Conservation (phyloP, 2,888 invertebrate species). For the Agrochola litura region DNA sequence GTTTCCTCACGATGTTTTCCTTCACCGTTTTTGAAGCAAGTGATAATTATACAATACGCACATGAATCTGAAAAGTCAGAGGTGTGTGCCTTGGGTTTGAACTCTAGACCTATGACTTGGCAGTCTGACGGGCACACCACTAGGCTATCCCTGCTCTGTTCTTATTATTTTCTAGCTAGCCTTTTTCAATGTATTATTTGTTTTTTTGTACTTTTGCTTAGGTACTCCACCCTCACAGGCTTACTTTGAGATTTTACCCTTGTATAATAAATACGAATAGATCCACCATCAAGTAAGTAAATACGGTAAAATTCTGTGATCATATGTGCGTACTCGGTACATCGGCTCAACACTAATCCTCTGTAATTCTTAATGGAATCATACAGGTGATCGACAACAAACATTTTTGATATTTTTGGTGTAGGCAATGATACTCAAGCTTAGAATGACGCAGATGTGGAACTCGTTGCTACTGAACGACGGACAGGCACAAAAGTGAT, state of each 20-base stretch:
- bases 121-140: too few relatives aligned
- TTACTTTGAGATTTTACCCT: slow-evolving; percentile 1
- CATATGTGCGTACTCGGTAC: slow-evolving; percentile 60
- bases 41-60: too few relatives aligned
- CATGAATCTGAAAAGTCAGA: too few relatives aligned
- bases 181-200: neutral
- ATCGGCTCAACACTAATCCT: slow-evolving; percentile 75
- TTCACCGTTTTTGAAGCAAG: too few relatives aligned
- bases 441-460: neutral
- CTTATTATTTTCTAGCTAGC: neutral
- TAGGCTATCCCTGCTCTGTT: too few relatives aligned
- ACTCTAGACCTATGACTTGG: too few relatives aligned
- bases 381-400: slow-evolving; percentile 85
- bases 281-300: slow-evolving; percentile 45
- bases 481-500: slow-evolving; percentile 2
- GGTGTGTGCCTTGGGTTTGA: too few relatives aligned
- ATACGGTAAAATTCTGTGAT: slow-evolving; percentile 60
- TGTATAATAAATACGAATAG: neutral
- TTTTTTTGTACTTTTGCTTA: neutral
- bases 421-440: slow-evolving; percentile 70
- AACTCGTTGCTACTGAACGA: slow-evolving; percentile 32
- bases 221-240: neutral
- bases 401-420: slow-evolving; percentile 78
- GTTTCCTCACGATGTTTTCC: too few relatives aligned
- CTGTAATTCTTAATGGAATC: slow-evolving; percentile 87